Base-by-base conservation (phyloP, 2,888 invertebrate species). In the Smittia sp. region DNA sequence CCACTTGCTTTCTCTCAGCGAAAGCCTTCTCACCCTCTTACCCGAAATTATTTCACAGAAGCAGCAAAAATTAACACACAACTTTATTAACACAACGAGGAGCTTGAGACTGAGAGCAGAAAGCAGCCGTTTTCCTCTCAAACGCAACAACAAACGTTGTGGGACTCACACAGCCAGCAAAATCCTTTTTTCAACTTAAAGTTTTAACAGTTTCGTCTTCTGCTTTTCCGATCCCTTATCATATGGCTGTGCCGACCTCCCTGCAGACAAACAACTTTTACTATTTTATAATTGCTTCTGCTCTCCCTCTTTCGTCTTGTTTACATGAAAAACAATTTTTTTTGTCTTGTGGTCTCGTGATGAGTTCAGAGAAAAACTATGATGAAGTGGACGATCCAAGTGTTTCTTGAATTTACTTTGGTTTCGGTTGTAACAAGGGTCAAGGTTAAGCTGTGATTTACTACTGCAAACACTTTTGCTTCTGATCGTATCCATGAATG, bases 371-470 rank as follows among this genome's bases (percentile, higher is more conserved):
- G 46, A 32, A 32, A 32, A 32, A 32, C 9, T 32, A 32, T 46
- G n/a, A 46, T 46, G 11, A 15, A n/a, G 46, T 46, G 46, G 46
- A 46, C n/a, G 46, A 9, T 38, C 38, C 11, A 38, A 38, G 38
- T 38, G 38, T 38, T 38, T 6, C 38, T 46, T 2, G 15, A 46
- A 46, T 46, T 46, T 46, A n/a, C 46, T 63, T 63, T 63, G 25
- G 13, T 25, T 63, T 22, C 62, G 6, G 62, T 24, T 27, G 15
- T 27, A 25, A 38, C 54, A 27, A 52, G 32, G 69, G 69, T 69
- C 69, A 69, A 69, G 69, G 69, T 52, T 54, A 52, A 24, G 22
- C 38, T 66, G 25, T 58, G 22, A 20, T 58, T 20, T 13, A 58
- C 13, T 20, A 20, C 20, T 18, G 58, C 20, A 58, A 58, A 58